Base-by-base conservation (phyloP, 1,140 invertebrate species). In the Meloidogyne floridensis region DNA sequence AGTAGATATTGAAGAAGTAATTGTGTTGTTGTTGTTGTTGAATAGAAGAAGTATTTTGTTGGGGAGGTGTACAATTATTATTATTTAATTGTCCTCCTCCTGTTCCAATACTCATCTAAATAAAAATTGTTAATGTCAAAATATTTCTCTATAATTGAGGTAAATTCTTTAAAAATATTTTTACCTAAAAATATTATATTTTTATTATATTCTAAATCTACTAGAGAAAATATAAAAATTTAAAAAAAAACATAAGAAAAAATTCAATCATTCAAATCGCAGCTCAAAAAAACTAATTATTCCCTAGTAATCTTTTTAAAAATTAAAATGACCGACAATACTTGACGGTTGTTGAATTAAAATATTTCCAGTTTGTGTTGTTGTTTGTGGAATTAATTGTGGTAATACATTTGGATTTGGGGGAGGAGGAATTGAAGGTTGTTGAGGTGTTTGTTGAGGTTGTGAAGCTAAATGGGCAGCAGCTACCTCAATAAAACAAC, bases 21-120 rank as follows among this genome's bases (percentile, higher is more conserved):
- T 56, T 18, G 75, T 82, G 80, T 70, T 73, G 81, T 78, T 75
- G 72, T 11, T 72, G 72, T 11, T 72, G 80, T 3, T 51, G 13
- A 32, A 51, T 73, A 20, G 59, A 6, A 65, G 20, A 65, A 72
- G 3, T 47, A 5, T 5, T 53, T 20, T 18, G 81, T 42, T 69
- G 75, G 32, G 18, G 53, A 56, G 78, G 51, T 2, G 51, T 65
- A n/a, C 59, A 15, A 65, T 15, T n/a, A 65, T 65, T 65, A 18
- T 5, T n/a, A 65, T 65, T 65, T 65, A 65, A 4, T 65, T 65
- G 59, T n/a, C 59, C 59, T n/a, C 15, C n/a, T n/a, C 15, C 59
- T n/a, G 59, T 65, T n/a, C 15, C 59, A 65, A 65, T 65, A 65
- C 10, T 65, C 59, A 65, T 6, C 59, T 65, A 65, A 65, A 47